These are phyloP conservation scores for Saccostrea glomerata DNA, from an alignment of 1,140 invertebrate genomes.

Conservation along the genomic window DNA sequence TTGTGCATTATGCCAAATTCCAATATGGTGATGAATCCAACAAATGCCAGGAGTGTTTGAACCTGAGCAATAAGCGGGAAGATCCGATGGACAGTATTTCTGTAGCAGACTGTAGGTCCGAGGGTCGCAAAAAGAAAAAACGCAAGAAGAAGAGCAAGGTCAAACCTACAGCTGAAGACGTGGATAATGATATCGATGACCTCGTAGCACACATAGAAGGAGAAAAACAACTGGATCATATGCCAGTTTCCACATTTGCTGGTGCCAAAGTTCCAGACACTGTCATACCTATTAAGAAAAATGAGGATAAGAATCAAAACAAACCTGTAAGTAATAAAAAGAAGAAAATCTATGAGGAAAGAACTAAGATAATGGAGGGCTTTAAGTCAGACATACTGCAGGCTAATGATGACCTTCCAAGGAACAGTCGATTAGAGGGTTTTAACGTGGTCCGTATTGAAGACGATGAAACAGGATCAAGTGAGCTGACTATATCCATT, in stretches of 20 bases:
- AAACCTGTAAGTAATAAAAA: neutral
- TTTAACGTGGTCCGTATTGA: constrained; percentile 58
- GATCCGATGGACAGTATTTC: neutral
- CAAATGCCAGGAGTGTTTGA: constrained; percentile 63
- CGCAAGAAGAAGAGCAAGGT: constrained; percentile 58
- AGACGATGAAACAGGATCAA: constrained; percentile 49
- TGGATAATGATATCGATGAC: constrained; percentile 29
- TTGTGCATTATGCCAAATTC: constrained; percentile 62
- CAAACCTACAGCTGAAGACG: neutral
- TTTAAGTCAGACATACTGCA: constrained; percentile 47
- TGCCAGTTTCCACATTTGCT: neutral
- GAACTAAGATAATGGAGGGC: constrained; percentile 47
- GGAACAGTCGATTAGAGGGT: constrained; percentile 49
- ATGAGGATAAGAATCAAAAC: neutral
- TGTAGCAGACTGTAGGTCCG: constrained; percentile 28
- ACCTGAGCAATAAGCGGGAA: constrained; percentile 48
- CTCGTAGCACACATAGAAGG: constrained; percentile 8
- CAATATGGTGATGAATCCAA: constrained; percentile 59
- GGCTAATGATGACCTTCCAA: constrained; percentile 44
- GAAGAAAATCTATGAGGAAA: constrained; percentile 37
- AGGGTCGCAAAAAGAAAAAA: constrained; percentile 64
- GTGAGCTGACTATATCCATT: constrained; percentile 56
- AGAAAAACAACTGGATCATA: neutral
- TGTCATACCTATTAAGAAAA: neutral
- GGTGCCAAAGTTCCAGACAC: neutral